These are phyloP conservation scores for Aplidium turbinatum DNA, from an alignment of 23 tunicate species.

Conservation along the genomic window DNA sequence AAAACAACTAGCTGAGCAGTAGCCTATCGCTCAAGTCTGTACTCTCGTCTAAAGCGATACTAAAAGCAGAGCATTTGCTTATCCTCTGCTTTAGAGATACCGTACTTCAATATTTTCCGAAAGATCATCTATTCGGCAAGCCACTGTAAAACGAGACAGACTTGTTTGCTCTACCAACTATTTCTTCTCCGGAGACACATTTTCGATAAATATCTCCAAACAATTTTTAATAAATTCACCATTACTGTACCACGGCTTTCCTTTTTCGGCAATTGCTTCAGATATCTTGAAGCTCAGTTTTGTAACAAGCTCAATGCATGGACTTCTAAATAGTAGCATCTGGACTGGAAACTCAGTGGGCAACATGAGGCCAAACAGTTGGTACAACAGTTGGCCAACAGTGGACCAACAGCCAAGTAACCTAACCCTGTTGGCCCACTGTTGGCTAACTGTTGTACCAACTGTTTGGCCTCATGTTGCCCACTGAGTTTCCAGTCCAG, in stretches of 20 bases:
- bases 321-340: no score
- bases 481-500: no score
- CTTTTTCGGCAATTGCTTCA: slow-evolving; percentile 21
- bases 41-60: slow-evolving; percentile 35
- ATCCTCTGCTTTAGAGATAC: slow-evolving; percentile 8
- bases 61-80: slow-evolving; percentile 30
- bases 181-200: slow-evolving; percentile 16
- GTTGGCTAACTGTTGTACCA: no score
- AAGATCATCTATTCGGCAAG: slow-evolving; percentile 37
- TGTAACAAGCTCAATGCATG: no score
- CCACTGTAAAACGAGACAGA: slow-evolving; percentile 31
- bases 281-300: slow-evolving; percentile 33
- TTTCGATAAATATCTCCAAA: slow-evolving; percentile 24
- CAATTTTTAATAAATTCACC: slow-evolving; percentile 14
- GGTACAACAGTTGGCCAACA: no score
- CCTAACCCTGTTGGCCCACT: no score
- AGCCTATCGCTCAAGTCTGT: slow-evolving; percentile 15
- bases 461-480: no score
- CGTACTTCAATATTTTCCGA: slow-evolving; percentile 20
- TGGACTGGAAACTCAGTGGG: no score
- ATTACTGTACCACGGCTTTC: slow-evolving; percentile 28
- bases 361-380: no score
- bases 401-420: no score
- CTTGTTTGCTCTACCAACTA: slow-evolving; percentile 6
- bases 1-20: slow-evolving; percentile 33